These are phyloP conservation scores for Caenorhabditis remanei DNA, from an alignment of 1,140 invertebrate species.

Conservation along the genomic window DNA sequence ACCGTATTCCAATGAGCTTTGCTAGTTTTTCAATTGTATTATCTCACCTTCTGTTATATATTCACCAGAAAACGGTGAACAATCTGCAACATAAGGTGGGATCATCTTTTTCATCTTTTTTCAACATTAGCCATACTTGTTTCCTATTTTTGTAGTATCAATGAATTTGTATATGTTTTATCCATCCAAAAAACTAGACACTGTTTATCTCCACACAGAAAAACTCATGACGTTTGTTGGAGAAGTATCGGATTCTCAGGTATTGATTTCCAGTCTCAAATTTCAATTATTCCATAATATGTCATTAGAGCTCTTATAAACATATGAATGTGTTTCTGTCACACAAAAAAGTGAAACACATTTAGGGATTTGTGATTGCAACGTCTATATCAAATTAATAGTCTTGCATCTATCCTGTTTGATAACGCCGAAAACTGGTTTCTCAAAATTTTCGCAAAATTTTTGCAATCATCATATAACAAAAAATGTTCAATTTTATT, in stretches of 20 bases:
- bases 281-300: background rate
- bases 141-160: background rate
- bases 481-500: background rate
- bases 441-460: too few species aligned
- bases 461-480: background rate
- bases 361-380: too few species aligned
- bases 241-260: background rate
- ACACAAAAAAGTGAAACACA: too few species aligned
- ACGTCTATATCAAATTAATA: too few species aligned
- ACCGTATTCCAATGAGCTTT: slow-evolving; percentile 1
- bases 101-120: background rate
- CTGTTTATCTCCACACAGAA: background rate
- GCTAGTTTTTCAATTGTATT: slow-evolving; percentile 19
- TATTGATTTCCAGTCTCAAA: background rate
- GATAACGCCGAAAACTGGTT: too few species aligned
- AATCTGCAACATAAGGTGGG: background rate
- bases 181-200: background rate
- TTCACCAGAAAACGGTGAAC: slow-evolving; percentile 42
- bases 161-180: background rate
- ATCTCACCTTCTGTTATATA: slow-evolving; percentile 27
- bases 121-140: background rate
- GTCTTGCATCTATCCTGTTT: too few species aligned
- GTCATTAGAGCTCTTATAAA: too few species aligned
- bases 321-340: too few species aligned
- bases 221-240: too few species aligned